Evolutionary conservation across 37 sponge, comb jelly and placozoan species (phyloP), one percentile per base, ranked within the genome.

Genomic region (Agelas oroides): DNA sequence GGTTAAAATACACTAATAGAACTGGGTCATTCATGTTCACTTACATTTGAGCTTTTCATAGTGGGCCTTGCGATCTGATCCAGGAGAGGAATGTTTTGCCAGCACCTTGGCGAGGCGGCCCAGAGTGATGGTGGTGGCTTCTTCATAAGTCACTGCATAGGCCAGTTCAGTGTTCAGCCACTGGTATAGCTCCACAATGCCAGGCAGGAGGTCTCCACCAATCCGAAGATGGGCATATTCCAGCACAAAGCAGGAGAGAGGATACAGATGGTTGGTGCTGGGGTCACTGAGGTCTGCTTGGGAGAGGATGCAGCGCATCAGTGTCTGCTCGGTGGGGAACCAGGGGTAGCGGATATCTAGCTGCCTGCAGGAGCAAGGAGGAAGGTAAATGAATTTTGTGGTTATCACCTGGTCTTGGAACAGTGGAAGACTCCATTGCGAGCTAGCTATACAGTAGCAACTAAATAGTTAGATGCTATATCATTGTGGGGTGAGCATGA

Each of bases 171-270:
- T 63, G 74, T 95, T 89, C 59, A 95, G 39, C 90, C 92, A 95
- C 39, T 77, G 86, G 68, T 95, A 95, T 65, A 95, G 80, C 71
- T 95, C 96, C 58, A 95, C 90, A 46, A 95, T 57, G 18, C 86
- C 87, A 63, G 96, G 90, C 18, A 95, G 82, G 16, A 95, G 91
- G 31, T 65, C 66, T 37, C 86, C 71, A 0, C 90, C 94, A 53
- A 82, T 59, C 65, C 61, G 57, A 5, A 93, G 82, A 5, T 78
- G 73, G 30, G 86, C 68, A 19, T 81, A 65, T 59, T 93, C 87
- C 28, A 89, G 56, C 0, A 78, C 78, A 28, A 93, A 89, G 32
- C 76, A 78, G 6, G 75, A 71, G 24, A 93, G 79, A 2, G 80
- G 64, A 65, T 75, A 76, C 37, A 76, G 72, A 0, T 65, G 38